Evolutionary conservation across 1,140 invertebrate genomes (phyloP).

Genomic region (Chymomyza costata): DNA sequence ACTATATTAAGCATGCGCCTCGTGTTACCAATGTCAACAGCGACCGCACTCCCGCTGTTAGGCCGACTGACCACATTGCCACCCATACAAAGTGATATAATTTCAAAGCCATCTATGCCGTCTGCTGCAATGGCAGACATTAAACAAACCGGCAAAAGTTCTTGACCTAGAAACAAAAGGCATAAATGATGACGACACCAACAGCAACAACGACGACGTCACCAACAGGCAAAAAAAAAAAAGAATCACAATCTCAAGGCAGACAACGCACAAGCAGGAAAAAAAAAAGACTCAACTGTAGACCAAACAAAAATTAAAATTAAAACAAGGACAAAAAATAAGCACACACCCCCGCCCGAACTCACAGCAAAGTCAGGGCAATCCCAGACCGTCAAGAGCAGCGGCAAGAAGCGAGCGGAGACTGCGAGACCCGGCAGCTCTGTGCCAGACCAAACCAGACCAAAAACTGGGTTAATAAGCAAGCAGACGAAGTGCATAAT

Average conservation of each 20-base stretch:
- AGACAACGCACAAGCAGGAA: constrained; percentile 2
- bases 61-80: no score
- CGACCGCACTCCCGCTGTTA: no score
- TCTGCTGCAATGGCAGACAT: constrained; percentile 10
- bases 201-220: constrained; percentile 43
- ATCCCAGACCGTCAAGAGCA: background rate
- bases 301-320: constrained; percentile 74
- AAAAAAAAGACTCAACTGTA: constrained; percentile 41
- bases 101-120: constrained; percentile 41
- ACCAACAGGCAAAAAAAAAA: constrained; percentile 24
- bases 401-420: background rate
- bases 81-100: constrained; percentile 24
- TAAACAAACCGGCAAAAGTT: constrained; percentile 52
- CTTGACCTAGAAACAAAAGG: constrained; percentile 74
- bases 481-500: constrained; percentile 63
- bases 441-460: constrained; percentile 37
- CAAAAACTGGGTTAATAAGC: constrained; percentile 69
- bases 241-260: background rate
- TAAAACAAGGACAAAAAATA: constrained; percentile 69
- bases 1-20: no score
- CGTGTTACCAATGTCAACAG: no score
- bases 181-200: constrained; percentile 63
- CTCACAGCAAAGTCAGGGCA: background rate
- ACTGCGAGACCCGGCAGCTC: constrained; percentile 40
- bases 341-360: constrained; percentile 35